These are phyloP conservation scores for Alosa alosa DNA, from an alignment of 2,113 vertebrate species.

Conservation along the genomic window DNA sequence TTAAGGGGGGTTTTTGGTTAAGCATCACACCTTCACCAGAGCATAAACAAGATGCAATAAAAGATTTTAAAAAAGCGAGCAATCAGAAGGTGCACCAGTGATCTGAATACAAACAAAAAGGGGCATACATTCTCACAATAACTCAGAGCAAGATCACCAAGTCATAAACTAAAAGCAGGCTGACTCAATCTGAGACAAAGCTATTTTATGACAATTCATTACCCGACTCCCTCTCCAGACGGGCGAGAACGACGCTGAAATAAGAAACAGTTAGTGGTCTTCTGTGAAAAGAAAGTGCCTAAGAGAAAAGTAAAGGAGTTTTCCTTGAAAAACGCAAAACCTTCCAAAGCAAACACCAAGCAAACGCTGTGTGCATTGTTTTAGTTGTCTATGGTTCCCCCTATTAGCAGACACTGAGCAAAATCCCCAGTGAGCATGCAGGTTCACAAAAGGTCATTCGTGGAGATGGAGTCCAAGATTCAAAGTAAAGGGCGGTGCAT, in stretches of 20 bases:
- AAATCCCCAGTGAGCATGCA: neutral
- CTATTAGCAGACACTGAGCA: neutral
- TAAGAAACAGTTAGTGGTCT: neutral
- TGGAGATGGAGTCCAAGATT: neutral
- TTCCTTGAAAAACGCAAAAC: neutral
- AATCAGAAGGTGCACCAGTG: neutral
- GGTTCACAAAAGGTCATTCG: neutral
- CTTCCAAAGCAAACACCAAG: neutral
- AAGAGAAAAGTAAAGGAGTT: neutral
- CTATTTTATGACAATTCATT: neutral
- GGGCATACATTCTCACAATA: neutral
- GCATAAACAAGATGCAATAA: conserved; percentile 6
- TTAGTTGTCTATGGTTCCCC: neutral
- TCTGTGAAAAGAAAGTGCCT: neutral
- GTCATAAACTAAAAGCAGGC: neutral
- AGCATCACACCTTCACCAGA: neutral
- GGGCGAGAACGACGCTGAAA: neutral
- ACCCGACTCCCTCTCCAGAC: neutral
- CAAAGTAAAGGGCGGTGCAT: neutral
- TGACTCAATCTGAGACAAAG: neutral
- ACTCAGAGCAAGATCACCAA: neutral
- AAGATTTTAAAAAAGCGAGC: neutral
- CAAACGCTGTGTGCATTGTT: neutral
- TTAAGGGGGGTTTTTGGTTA: neutral
- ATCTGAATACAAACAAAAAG: conserved; percentile 1